phyloP scores from a whole-genome alignment of 2,888 invertebrate species.

The Epistrophe eligans region DNA sequence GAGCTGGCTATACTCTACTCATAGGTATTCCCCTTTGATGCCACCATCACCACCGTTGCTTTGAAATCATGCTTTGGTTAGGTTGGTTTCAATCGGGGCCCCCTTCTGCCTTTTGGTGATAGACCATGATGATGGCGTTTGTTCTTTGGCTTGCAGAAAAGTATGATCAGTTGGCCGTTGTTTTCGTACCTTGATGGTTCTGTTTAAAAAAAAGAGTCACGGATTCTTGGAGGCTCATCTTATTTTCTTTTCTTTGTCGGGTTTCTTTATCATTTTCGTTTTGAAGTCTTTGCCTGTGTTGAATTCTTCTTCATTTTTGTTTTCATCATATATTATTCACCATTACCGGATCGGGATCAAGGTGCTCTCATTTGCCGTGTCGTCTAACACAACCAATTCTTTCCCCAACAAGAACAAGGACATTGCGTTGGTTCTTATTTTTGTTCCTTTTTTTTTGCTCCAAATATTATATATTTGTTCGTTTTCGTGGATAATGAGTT shows the following conservation, averaged over 20 bases:
- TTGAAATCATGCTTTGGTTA: background rate
- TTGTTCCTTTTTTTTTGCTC: slow-evolving; percentile 5
- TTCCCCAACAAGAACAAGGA: slow-evolving; percentile 54
- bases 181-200: slow-evolving; percentile 65
- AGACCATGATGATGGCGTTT: slow-evolving; percentile 68
- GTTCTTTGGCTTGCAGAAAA: slow-evolving; percentile 66
- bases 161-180: slow-evolving; percentile 63
- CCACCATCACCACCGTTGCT: slow-evolving; percentile 20
- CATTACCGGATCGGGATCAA: background rate
- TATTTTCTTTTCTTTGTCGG: slow-evolving; percentile 30
- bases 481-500: slow-evolving; percentile 52
- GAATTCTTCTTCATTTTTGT: slow-evolving; percentile 11
- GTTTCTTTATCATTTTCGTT: slow-evolving; percentile 21
- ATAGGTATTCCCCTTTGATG: slow-evolving; percentile 16
- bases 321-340: background rate
- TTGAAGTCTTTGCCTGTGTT: slow-evolving; percentile 11
- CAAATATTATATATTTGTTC: slow-evolving; percentile 61
- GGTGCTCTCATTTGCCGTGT: slow-evolving; percentile 41
- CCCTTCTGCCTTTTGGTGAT: slow-evolving; percentile 18
- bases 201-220: slow-evolving; percentile 17
- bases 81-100: background rate
- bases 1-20: background rate
- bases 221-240: slow-evolving; percentile 18
- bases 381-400: slow-evolving; percentile 47
- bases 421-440: slow-evolving; percentile 28